A percentile compares a stretch with the other conserved stretches of the same genome.
These are phyloP conservation scores for Eolophus roseicapilla DNA, from an alignment of 2,113 vertebrate genomes.

Conservation along the genomic window DNA sequence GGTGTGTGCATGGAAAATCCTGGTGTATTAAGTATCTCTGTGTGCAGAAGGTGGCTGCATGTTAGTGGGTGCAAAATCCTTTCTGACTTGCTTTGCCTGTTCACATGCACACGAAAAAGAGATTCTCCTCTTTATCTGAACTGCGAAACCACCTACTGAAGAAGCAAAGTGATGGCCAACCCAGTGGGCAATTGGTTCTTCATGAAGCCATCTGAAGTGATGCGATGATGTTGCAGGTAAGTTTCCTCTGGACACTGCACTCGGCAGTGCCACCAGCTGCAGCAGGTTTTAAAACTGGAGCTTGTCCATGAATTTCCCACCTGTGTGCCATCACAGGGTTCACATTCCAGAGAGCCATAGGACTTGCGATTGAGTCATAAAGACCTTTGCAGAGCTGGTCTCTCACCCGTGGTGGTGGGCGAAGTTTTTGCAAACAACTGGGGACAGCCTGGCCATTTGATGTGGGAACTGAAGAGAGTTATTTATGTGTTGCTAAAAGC, in stretches of 20 bases:
- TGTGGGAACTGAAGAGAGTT: slow-evolving; percentile 24
- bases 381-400: slow-evolving; percentile 6
- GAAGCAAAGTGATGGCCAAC: neutral
- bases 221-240: neutral
- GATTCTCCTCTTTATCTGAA: neutral
- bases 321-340: slow-evolving; percentile 16
- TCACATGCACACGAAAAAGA: neutral
- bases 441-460: slow-evolving; percentile 33
- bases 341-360: slow-evolving; percentile 34
- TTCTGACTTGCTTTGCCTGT: neutral
- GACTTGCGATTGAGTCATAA: slow-evolving; percentile 5
- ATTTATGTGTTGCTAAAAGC: slow-evolving; percentile 8
- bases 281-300: slow-evolving; percentile 53
- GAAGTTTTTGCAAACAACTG: neutral
- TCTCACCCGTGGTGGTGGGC: neutral
- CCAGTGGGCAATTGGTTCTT: neutral
- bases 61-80: neutral
- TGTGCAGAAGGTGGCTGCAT: neutral
- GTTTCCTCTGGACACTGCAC: slow-evolving; percentile 37
- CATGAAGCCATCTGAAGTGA: neutral
- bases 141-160: neutral
- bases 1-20: neutral
- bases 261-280: slow-evolving; percentile 4
- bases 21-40: neutral
- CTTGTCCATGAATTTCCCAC: slow-evolving; percentile 55